Base-by-base conservation (phyloP, 2,888 invertebrate genomes). In the Sceliomorpha sp. region DNA sequence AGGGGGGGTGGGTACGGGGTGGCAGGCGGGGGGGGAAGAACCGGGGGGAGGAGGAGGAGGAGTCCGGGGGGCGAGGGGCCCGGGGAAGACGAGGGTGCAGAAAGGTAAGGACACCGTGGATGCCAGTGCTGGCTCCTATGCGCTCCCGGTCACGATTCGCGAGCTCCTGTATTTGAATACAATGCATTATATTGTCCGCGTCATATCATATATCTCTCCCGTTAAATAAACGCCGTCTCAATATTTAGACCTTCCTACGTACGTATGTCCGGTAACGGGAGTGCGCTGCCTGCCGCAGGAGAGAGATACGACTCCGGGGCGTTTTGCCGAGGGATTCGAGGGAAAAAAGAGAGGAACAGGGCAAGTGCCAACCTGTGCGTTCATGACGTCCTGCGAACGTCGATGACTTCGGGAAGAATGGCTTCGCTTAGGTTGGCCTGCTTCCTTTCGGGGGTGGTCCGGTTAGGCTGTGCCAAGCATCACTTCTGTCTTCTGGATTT, bases 111-210 rank as follows among this genome's bases (percentile, higher is more conserved):
- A 68, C 74, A 73, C 72, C 76, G 73, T 72, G 73, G 71, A 72
- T 67, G 70, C 68, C 72, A 76, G 45, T 15, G 66, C 64, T 62
- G 72, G 72, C 71, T 72, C 70, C 75, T 73, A 68, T 73, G 73
- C 77, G 83, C 85, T 87, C 81, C 83, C 80, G 88, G 88, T 88
- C 87, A 88, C 87, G 88, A 88, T 80, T 87, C 82, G 78, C 80
- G 81, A 75, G 84, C 87, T 86, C 85, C 87, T 73, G 86, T 87
- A 88, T 88, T 88, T 88, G 88, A 88, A 88, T 88, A 88, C 88
- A 88, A 87, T 88, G 88, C 88, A 87, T 87, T 87, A 88, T 88
- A 88, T 88, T 88, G 88, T 88, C 86, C 83, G 83, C 84, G 84
- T 88, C 85, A 88, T 88, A 87, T 88, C 88, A 88, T 88, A 88